These are phyloP conservation scores for Asarcornis scutulata DNA, from an alignment of 2,113 vertebrate genomes.

Conservation along the genomic window DNA sequence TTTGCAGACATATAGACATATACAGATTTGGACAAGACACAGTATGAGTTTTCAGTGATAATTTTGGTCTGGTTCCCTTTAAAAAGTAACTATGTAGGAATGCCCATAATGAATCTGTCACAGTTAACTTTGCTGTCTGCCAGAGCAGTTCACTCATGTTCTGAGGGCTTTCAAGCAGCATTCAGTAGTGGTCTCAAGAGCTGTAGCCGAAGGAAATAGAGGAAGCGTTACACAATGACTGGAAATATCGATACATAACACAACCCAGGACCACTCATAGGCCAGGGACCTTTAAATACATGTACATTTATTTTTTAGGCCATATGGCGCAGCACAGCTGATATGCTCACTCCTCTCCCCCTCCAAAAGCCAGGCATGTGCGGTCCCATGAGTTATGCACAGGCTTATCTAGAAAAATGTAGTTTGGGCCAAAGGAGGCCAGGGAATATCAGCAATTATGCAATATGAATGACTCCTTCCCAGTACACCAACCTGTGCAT, in stretches of 20 bases:
- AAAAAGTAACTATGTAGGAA: not conserved
- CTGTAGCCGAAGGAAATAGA: not conserved
- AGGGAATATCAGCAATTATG: not conserved
- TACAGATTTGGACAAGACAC: not conserved
- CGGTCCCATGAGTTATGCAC: not conserved
- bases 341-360: rapidly evolving
- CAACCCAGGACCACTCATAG: not conserved
- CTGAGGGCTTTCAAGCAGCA: not conserved
- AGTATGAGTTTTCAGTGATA: not conserved
- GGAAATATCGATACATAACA: not conserved
- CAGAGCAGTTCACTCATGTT: not conserved
- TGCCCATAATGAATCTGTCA: not conserved
- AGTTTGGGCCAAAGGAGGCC: not conserved
- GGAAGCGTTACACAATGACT: rapidly evolving
- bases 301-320: not conserved
- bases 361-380: not conserved
- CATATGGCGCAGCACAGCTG: not conserved
- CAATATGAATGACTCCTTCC: not conserved
- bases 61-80: not conserved
- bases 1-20: not conserved
- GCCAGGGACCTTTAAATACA: not conserved
- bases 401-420: not conserved
- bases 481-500: not conserved
- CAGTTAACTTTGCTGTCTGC: not conserved
- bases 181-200: not conserved